phyloP scores from a whole-genome alignment of 2,888 invertebrate species.

The Xestobium rufovillosum region DNA sequence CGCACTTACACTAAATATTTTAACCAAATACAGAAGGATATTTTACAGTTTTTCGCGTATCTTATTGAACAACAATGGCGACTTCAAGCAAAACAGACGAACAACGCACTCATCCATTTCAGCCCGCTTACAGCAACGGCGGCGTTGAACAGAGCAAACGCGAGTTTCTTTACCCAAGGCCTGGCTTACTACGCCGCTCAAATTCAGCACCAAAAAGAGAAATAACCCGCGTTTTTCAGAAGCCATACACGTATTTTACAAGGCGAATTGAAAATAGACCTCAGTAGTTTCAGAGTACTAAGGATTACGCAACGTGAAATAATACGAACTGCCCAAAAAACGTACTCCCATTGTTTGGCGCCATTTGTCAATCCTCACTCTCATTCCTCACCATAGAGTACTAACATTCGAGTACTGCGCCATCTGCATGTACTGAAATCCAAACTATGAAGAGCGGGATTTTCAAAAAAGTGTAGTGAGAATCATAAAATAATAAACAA shows the following conservation, averaged over 20 bases:
- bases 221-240: background rate
- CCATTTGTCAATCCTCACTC: no score
- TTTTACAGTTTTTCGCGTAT: slow-evolving; percentile 28
- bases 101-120: slow-evolving; percentile 39
- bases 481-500: no score
- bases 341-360: no score
- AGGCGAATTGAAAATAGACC: slow-evolving; percentile 3
- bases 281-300: background rate
- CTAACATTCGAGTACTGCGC: no score
- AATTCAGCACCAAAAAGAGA: slow-evolving; percentile 15
- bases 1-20: slow-evolving; percentile 6
- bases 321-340: no score
- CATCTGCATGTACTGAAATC: no score
- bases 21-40: slow-evolving; percentile 6
- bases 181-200: slow-evolving; percentile 27
- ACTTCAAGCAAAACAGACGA: slow-evolving; percentile 39
- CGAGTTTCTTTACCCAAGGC: slow-evolving; percentile 32
- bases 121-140: slow-evolving; percentile 29
- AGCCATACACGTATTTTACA: background rate
- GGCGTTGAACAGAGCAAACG: slow-evolving; percentile 38
- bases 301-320: no score
- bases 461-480: no score
- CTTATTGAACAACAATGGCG: slow-evolving; percentile 44
- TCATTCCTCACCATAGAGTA: no score
- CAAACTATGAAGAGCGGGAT: no score